These are phyloP conservation scores for Aricia artaxerxes DNA, from an alignment of 2,888 invertebrate species.

Conservation along the genomic window DNA sequence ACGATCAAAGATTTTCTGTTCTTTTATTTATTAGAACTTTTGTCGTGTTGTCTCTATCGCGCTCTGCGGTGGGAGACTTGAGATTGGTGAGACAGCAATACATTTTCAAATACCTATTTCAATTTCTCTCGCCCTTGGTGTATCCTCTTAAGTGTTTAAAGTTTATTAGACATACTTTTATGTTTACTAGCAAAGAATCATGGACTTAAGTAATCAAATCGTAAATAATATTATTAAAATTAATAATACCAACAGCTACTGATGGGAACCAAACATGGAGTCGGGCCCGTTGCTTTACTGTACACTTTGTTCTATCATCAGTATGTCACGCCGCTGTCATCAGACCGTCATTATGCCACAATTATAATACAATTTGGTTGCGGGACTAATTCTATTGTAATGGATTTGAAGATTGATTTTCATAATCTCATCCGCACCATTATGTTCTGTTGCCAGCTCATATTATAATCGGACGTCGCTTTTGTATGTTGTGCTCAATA, in stretches of 20 bases:
- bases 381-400: slow-evolving; percentile 17
- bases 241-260: not conserved
- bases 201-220: not conserved
- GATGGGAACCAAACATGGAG: not conserved
- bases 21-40: no score
- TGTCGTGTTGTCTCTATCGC: no score
- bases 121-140: no score
- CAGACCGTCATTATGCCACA: slow-evolving; percentile 7
- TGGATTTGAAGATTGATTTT: slow-evolving; percentile 25
- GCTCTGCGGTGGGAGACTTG: no score
- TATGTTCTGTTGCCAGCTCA: not conserved
- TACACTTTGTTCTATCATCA: not conserved
- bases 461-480: not conserved
- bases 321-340: slow-evolving; percentile 19
- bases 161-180: no score
- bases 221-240: not conserved
- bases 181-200: no score
- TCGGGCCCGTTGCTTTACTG: not conserved
- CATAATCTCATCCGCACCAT: not conserved
- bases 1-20: no score
- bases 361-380: slow-evolving; percentile 25
- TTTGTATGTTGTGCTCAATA: not conserved
- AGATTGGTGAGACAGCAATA: no score
- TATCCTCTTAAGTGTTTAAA: no score
- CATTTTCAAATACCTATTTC: no score